These are phyloP conservation scores for Indicator maculatus DNA, from an alignment of 2,113 vertebrate species.

Conservation along the genomic window DNA sequence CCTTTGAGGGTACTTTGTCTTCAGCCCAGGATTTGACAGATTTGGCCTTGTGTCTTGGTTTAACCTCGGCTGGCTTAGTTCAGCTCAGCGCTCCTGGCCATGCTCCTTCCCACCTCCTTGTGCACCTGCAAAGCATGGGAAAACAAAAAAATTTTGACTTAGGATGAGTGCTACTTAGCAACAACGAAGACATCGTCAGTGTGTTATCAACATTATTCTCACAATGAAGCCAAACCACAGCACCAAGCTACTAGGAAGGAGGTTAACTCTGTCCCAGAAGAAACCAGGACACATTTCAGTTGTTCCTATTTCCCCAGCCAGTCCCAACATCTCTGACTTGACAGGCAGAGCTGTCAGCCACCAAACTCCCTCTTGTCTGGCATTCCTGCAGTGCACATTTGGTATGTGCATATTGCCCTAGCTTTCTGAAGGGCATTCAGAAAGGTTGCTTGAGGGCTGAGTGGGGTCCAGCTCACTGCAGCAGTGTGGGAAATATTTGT, in stretches of 20 bases:
- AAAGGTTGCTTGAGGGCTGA: neutral
- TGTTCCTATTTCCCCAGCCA: neutral
- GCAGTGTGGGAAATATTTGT: accelerated
- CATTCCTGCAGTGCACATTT: neutral
- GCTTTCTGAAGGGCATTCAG: neutral
- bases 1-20: neutral
- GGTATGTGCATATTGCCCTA: neutral
- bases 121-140: neutral
- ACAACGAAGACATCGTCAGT: neutral
- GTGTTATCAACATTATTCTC: neutral
- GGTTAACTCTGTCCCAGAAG: neutral
- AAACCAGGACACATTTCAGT: neutral
- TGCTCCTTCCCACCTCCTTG: neutral
- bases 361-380: neutral
- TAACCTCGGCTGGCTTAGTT: neutral
- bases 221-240: neutral
- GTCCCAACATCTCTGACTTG: neutral
- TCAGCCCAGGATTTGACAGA: neutral
- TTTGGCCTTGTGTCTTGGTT: neutral
- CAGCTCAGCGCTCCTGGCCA: neutral
- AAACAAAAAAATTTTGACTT: neutral
- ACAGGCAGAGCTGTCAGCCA: neutral
- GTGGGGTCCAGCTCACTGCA: neutral
- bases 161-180: neutral
- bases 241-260: neutral